phyloP scores from a whole-genome alignment of 1,140 invertebrate species.

The Drosophila persimilis region DNA sequence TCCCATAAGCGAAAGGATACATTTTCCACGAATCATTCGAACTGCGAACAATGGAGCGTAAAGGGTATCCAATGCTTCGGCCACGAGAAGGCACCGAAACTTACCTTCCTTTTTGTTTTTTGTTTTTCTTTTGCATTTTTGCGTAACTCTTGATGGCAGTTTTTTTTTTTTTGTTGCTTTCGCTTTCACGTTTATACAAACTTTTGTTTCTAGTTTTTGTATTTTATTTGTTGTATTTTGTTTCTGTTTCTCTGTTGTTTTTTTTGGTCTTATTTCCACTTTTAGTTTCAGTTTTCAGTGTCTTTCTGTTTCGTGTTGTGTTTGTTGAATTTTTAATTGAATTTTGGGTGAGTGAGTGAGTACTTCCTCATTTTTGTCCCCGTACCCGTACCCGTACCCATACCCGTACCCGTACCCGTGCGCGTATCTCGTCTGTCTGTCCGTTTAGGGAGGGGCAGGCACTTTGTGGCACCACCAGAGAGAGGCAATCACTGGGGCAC shows the following conservation, averaged over 20 bases:
- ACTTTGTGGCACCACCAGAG: too few species aligned
- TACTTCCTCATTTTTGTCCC: conserved; percentile 50
- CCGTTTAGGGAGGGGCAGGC: conserved; percentile 2
- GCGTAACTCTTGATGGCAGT: conserved; percentile 43
- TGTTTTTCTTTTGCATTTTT: conserved; percentile 26
- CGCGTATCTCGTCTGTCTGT: not conserved
- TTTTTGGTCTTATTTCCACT: conserved; percentile 13
- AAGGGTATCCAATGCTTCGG: too few species aligned
- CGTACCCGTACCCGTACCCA: not conserved
- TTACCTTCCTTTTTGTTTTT: not conserved
- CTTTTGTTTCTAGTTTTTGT: conserved; percentile 37
- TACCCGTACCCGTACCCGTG: not conserved
- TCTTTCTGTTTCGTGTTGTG: conserved; percentile 31
- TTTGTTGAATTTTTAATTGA: conserved; percentile 78
- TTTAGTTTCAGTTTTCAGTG: conserved; percentile 1
- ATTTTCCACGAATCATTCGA: too few species aligned
- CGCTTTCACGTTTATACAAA: conserved; percentile 48
- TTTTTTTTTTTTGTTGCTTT: conserved; percentile 34
- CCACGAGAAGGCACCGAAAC: not conserved
- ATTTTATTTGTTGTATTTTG: conserved; percentile 18
- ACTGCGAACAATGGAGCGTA: too few species aligned
- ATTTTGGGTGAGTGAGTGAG: conserved; percentile 48
- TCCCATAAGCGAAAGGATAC: too few species aligned
- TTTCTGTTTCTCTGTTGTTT: conserved; percentile 28
- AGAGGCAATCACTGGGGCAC: not conserved